Conservation (phyloP, 2,888 invertebrate species). For the Agrilus cyanescens region DNA sequence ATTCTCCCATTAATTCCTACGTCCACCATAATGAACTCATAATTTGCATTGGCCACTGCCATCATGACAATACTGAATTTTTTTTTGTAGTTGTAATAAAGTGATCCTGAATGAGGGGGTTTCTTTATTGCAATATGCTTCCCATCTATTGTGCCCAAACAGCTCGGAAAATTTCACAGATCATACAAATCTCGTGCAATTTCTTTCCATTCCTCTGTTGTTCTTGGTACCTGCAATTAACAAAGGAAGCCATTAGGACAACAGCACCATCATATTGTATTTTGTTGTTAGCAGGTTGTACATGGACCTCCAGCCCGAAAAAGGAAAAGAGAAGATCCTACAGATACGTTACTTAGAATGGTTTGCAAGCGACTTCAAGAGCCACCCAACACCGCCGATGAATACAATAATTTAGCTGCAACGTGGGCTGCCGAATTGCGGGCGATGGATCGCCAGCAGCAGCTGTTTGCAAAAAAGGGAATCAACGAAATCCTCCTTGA, state of each 20-base stretch:
- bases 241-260: not conserved
- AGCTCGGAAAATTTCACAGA: slow-evolving; percentile 18
- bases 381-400: slow-evolving; percentile 21
- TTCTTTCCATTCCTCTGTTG: slow-evolving; percentile 11
- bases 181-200: slow-evolving; percentile 8
- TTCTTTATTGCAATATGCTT: slow-evolving; percentile 14
- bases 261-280: not conserved
- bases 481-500: slow-evolving; percentile 37
- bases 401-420: slow-evolving; percentile 33
- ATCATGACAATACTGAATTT: slow-evolving; percentile 16
- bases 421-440: slow-evolving; percentile 35
- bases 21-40: slow-evolving; percentile 14
- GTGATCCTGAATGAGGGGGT: slow-evolving; percentile 9
- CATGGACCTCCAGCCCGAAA: slow-evolving; percentile 6
- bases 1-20: slow-evolving; percentile 2
- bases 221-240: slow-evolving; percentile 10
- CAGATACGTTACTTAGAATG: slow-evolving; percentile 6
- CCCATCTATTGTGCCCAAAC: slow-evolving; percentile 15
- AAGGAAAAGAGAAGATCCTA: slow-evolving; percentile 3
- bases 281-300: slow-evolving; percentile 7
- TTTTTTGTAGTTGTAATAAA: slow-evolving; percentile 18
- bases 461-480: slow-evolving; percentile 36
- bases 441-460: slow-evolving; percentile 33
- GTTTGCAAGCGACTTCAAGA: slow-evolving; percentile 7
- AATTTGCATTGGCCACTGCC: slow-evolving; percentile 16